These are phyloP conservation scores for Sparidentex hasta DNA, from an alignment of 2,797 vertebrate genomes.

Conservation along the genomic window DNA sequence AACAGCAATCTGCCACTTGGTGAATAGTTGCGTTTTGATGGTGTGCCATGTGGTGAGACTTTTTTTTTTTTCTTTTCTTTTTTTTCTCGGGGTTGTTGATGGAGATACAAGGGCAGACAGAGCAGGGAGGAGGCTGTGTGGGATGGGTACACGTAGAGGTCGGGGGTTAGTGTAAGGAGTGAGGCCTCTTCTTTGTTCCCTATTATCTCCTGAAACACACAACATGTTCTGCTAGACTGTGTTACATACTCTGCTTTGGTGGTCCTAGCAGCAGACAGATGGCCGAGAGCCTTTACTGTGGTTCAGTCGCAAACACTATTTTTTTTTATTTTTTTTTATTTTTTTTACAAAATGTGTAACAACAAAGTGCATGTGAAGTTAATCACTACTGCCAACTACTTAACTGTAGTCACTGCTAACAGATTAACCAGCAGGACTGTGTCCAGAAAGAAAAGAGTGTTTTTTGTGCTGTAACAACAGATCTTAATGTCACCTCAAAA, in stretches of 20 bases:
- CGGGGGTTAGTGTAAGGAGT: slow-evolving; percentile 42
- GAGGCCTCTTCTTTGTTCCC: slow-evolving; percentile 73
- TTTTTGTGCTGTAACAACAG: background rate
- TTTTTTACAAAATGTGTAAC: slow-evolving; percentile 14
- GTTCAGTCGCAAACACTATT: slow-evolving; percentile 6
- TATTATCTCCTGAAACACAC: slow-evolving; percentile 81
- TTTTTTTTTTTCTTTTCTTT: too few relatives aligned
- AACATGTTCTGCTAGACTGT: slow-evolving; percentile 57
- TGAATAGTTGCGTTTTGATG: slow-evolving; percentile 73
- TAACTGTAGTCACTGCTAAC: background rate
- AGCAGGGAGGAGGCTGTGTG: slow-evolving; percentile 16
- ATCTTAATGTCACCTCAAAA: too few relatives aligned
- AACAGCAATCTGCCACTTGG: slow-evolving; percentile 75
- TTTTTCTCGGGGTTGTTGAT: slow-evolving; percentile 41
- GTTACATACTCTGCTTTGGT: slow-evolving; percentile 64
- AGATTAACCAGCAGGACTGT: background rate
- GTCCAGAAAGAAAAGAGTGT: background rate
- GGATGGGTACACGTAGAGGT: slow-evolving; percentile 39
- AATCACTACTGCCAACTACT: slow-evolving; percentile 4
- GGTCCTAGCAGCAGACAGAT: slow-evolving; percentile 79
- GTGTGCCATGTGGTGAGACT: slow-evolving; percentile 65
- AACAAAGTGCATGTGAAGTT: background rate
- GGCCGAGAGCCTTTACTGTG: slow-evolving; percentile 56
- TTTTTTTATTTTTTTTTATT: background rate
- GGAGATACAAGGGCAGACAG: slow-evolving; percentile 12